A percentile compares a stretch with the other conserved stretches of the same genome.
phyloP scores from a whole-genome alignment of 2,797 vertebrate species.

The Spheniscus humboldti region DNA sequence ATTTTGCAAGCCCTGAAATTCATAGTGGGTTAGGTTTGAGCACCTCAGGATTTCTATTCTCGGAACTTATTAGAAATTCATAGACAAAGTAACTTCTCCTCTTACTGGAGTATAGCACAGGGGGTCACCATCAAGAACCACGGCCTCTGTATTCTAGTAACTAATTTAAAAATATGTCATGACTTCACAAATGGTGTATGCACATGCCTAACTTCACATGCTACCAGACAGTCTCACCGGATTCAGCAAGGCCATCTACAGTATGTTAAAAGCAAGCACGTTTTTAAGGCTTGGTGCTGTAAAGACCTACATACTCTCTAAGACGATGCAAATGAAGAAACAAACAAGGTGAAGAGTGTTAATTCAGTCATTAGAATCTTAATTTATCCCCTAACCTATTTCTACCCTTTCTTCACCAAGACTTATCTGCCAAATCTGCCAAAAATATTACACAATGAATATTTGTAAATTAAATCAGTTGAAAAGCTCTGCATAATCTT shows the following conservation, averaged over 20 bases:
- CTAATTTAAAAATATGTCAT: conserved; percentile 23
- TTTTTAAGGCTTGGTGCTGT: background rate
- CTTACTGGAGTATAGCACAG: background rate
- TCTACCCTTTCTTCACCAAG: background rate
- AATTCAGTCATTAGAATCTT: conserved; percentile 7
- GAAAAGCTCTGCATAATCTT: background rate
- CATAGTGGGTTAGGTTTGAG: background rate
- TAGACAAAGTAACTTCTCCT: background rate
- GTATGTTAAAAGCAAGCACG: background rate
- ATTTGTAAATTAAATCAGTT: background rate
- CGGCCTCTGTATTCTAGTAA: background rate
- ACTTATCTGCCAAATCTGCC: background rate
- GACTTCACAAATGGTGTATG: background rate
- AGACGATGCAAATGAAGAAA: background rate
- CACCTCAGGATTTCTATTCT: conserved; percentile 39
- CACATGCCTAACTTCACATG: background rate
- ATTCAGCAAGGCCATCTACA: conserved; percentile 6
- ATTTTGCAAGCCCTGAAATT: conserved; percentile 28
- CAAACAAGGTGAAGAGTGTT: background rate
- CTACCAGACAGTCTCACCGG: background rate
- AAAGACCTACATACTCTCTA: background rate
- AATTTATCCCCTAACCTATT: background rate
- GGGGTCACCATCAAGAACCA: background rate
- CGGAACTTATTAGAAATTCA: conserved; percentile 27
- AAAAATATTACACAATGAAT: background rate